Evolutionary conservation across 1,140 invertebrate species (phyloP).

Genomic region (Metopolophium dirhodum): DNA sequence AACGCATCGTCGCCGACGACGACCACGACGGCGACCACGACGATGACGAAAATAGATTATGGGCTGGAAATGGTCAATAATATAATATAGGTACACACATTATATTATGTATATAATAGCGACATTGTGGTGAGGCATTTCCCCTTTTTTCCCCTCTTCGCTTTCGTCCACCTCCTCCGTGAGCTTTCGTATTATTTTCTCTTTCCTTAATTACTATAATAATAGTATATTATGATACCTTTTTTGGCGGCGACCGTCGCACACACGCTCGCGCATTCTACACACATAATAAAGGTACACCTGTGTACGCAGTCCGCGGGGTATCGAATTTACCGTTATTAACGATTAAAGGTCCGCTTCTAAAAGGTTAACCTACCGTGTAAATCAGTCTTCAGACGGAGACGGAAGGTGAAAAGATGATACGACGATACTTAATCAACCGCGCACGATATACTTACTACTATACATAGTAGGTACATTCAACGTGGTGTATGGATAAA

Average conservation of each 20-base stretch:
- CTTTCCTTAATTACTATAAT: background rate
- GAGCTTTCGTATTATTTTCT: background rate
- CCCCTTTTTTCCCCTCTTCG: background rate
- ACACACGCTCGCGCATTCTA: background rate
- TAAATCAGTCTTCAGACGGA: conserved; percentile 21
- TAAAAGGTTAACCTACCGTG: background rate
- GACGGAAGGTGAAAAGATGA: background rate
- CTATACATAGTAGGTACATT: too few relatives aligned
- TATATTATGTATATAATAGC: too few relatives aligned
- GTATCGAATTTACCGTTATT: conserved; percentile 33
- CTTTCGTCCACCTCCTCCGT: background rate
- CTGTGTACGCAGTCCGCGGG: too few relatives aligned
- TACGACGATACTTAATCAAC: conserved; percentile 35
- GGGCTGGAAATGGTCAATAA: background rate
- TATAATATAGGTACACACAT: background rate
- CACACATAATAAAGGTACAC: background rate
- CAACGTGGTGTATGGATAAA: background rate
- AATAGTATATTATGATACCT: background rate
- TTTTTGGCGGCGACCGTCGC: background rate
- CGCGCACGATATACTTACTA: background rate
- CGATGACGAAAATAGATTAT: background rate
- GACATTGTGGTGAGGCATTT: background rate
- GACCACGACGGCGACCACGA: too few relatives aligned
- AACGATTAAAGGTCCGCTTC: background rate
- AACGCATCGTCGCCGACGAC: background rate